Percentiles rank a stretch among this genome's conserved stretches.
Evolutionary conservation across 2,113 vertebrate species (phyloP).

Genomic region (Hydrochoerus hydrochaeris): DNA sequence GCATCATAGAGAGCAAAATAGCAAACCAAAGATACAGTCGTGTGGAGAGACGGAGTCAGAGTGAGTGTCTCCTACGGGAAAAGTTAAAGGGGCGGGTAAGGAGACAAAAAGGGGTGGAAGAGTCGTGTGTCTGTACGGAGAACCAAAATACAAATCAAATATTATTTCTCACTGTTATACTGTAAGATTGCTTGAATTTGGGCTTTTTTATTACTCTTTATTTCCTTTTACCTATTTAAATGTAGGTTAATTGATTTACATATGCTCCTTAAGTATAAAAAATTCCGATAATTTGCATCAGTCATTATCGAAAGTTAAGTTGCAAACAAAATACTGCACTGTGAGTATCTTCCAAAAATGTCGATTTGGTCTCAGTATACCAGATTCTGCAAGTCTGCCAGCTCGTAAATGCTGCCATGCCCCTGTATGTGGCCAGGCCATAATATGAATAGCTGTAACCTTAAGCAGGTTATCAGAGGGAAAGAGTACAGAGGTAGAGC

Average conservation of each 20-base stretch:
- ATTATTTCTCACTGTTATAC: neutral
- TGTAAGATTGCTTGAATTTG: neutral
- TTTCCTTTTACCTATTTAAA: neutral
- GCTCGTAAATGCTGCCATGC: no score
- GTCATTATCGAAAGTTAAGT: neutral
- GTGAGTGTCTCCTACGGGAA: neutral
- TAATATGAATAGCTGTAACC: neutral
- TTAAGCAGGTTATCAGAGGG: neutral
- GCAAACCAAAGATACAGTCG: neutral
- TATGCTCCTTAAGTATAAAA: neutral
- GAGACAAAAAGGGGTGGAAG: neutral
- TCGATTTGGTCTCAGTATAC: neutral
- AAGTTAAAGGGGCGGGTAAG: neutral
- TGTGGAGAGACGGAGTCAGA: neutral
- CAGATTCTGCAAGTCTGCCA: neutral
- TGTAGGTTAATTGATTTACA: neutral
- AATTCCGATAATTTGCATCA: neutral
- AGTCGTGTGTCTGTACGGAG: neutral
- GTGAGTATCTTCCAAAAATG: neutral
- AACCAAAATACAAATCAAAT: neutral
- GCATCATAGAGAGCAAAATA: neutral
- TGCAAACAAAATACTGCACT: neutral
- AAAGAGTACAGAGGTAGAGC: neutral
- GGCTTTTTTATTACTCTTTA: neutral
- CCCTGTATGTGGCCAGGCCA: no score